Conservation (phyloP, 2,113 vertebrate genomes). For the Nicator chloris region DNA sequence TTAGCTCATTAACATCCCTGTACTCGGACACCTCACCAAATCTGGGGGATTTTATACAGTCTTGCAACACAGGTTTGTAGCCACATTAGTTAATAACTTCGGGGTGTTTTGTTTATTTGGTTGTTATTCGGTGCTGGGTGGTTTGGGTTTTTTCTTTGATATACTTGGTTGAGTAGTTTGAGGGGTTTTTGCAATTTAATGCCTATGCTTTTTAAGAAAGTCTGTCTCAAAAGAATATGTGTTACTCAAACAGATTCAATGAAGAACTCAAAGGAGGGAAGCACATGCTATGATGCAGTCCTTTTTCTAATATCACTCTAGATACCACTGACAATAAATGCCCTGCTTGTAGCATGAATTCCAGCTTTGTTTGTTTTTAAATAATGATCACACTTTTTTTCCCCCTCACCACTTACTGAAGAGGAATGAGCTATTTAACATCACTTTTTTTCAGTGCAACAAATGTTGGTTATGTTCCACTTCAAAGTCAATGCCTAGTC, state of each 20-base stretch:
- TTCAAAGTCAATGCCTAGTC: neutral
- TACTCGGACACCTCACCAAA: neutral
- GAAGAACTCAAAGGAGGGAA: neutral
- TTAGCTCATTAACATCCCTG: conserved; percentile 7
- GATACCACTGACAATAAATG: neutral
- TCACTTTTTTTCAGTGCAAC: neutral
- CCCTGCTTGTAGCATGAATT: neutral
- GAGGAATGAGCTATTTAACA: neutral
- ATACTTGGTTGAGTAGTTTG: neutral
- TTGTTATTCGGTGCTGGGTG: neutral
- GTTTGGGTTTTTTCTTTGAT: neutral
- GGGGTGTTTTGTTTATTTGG: neutral
- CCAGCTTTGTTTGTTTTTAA: neutral
- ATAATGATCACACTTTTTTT: neutral
- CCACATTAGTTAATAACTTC: neutral
- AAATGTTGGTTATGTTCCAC: neutral
- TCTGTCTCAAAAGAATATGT: neutral
- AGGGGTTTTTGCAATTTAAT: neutral
- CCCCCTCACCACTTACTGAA: neutral
- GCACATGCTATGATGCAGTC: neutral
- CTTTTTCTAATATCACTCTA: neutral
- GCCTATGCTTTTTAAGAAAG: neutral
- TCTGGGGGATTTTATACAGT: neutral
- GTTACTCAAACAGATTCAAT: neutral
- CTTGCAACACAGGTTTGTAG: neutral